Evolutionary conservation across 2,797 vertebrate species (phyloP).

Genomic region (Ctenochaetus hawaiiensis): DNA sequence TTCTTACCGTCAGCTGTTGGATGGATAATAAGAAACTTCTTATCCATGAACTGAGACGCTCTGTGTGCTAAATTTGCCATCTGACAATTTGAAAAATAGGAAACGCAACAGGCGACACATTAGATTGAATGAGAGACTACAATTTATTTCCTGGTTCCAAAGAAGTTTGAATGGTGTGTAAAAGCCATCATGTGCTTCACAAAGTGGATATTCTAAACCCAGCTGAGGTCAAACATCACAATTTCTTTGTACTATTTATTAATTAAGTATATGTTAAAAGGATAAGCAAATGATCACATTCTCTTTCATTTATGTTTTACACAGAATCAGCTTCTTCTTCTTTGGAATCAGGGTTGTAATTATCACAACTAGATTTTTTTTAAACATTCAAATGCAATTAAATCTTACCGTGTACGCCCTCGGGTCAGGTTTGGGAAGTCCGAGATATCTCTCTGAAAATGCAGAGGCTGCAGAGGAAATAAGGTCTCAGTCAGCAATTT

Average conservation of each 20-base stretch:
- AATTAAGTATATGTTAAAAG: no score
- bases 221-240: no score
- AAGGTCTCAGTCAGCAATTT: conserved; percentile 8
- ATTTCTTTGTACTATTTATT: no score
- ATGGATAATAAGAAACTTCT: conserved; percentile 95
- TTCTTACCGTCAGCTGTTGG: conserved; percentile 94
- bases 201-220: no score
- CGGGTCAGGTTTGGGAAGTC: conserved; percentile 91
- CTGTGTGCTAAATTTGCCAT: conserved; percentile 90
- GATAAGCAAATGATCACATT: no score
- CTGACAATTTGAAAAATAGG: conserved; percentile 76
- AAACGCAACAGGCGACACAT: background rate
- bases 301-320: no score
- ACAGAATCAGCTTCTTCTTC: no score
- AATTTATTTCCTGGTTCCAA: no score
- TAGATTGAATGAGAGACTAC: background rate
- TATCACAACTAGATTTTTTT: background rate
- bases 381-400: background rate
- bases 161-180: no score
- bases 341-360: background rate
- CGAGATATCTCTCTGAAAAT: conserved; percentile 96
- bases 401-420: conserved; percentile 90
- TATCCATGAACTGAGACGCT: conserved; percentile 89
- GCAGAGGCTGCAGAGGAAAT: conserved; percentile 90
- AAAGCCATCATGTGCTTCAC: no score